These are phyloP conservation scores for Lordiphosa fenestrarum DNA, from an alignment of 2,888 invertebrate genomes.

Conservation along the genomic window DNA sequence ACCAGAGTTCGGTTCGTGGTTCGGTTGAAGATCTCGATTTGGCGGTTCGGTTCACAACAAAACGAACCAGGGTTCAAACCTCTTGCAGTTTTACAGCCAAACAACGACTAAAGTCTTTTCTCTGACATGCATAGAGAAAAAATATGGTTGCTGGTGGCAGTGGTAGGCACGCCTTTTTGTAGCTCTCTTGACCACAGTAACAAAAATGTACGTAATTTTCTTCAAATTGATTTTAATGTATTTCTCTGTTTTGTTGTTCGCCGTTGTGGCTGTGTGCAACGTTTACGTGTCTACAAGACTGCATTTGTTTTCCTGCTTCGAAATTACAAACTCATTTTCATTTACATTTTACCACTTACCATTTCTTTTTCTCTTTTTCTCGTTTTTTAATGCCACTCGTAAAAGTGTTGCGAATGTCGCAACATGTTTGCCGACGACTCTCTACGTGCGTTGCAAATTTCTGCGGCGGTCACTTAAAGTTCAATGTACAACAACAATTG, in stretches of 20 bases:
- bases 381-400: neutral
- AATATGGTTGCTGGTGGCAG: too few species aligned
- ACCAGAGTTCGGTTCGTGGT: too few species aligned
- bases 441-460: constrained; percentile 39
- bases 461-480: constrained; percentile 51
- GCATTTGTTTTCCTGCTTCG: constrained; percentile 51
- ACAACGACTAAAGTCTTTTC: too few species aligned
- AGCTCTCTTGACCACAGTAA: too few species aligned
- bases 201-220: too few species aligned
- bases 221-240: constrained; percentile 19
- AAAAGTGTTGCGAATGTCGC: constrained; percentile 11
- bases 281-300: neutral
- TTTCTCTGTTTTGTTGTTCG: neutral
- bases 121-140: too few species aligned
- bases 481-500: constrained; percentile 58
- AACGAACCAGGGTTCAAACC: too few species aligned
- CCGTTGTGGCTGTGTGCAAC: too few species aligned
- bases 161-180: too few species aligned
- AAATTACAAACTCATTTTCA: constrained; percentile 58
- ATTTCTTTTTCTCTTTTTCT: constrained; percentile 31
- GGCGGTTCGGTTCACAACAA: too few species aligned
- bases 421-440: constrained; percentile 8
- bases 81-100: too few species aligned
- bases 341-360: constrained; percentile 51
- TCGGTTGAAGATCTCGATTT: too few species aligned